phyloP scores from a whole-genome alignment of 2,113 vertebrate genomes.

The human region GRCh38 chr5:148735501-148736000 shows the following conservation, averaged over 20 bases:
- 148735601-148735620: background rate
- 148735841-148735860: background rate
- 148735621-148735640: background rate
- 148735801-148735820: background rate
- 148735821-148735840: background rate
- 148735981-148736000: background rate
- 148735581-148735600: rapidly evolving
- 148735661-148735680: background rate
- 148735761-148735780: background rate
- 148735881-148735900: background rate
- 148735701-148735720: background rate
- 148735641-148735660: background rate
- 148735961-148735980: background rate
- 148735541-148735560: background rate
- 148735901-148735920: background rate
- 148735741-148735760: background rate
- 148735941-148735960: background rate
- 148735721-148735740: background rate
- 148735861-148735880: background rate
- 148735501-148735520: background rate
- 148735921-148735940: background rate
- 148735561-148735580: background rate
- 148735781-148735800: background rate
- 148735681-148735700: background rate
- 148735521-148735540: too few relatives aligned